Percentiles rank a stretch among this genome's conserved stretches.
These are phyloP conservation scores for Cacatua alba DNA, from an alignment of 2,113 vertebrate species.

Conservation along the genomic window DNA sequence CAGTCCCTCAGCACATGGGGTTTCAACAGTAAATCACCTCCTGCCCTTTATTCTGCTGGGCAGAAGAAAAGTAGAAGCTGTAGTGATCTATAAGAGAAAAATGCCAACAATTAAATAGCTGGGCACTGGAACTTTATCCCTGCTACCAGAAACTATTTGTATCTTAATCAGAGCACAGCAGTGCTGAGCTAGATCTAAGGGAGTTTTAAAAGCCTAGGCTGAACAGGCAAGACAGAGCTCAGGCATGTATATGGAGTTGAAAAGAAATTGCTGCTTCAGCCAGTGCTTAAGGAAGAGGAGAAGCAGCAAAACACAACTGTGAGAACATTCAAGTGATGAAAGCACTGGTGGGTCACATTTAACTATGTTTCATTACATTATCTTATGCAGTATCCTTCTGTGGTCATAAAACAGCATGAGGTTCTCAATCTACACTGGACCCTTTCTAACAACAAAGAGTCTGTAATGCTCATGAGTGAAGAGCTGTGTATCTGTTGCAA, in stretches of 20 bases:
- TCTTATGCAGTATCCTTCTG: background rate
- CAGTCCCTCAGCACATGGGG: background rate
- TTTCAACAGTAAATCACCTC: background rate
- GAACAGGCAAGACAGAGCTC: background rate
- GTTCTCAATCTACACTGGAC: background rate
- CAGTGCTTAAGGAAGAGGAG: background rate
- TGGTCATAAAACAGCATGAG: rapidly evolving
- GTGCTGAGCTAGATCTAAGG: background rate
- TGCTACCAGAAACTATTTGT: background rate
- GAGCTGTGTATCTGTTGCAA: background rate
- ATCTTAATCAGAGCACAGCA: background rate
- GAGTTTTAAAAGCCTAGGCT: background rate
- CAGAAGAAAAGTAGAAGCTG: background rate
- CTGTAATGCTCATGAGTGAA: background rate
- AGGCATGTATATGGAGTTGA: rapidly evolving
- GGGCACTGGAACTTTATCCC: background rate
- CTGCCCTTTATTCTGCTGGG: background rate
- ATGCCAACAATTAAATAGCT: background rate
- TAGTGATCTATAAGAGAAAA: background rate
- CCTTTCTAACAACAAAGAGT: background rate
- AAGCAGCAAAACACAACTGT: background rate
- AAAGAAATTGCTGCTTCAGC: background rate
- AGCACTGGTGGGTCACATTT: background rate
- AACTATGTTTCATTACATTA: background rate
- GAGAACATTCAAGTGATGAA: background rate